Base-by-base conservation (phyloP, 1,140 invertebrate species). In the Radopholus similis region DNA sequence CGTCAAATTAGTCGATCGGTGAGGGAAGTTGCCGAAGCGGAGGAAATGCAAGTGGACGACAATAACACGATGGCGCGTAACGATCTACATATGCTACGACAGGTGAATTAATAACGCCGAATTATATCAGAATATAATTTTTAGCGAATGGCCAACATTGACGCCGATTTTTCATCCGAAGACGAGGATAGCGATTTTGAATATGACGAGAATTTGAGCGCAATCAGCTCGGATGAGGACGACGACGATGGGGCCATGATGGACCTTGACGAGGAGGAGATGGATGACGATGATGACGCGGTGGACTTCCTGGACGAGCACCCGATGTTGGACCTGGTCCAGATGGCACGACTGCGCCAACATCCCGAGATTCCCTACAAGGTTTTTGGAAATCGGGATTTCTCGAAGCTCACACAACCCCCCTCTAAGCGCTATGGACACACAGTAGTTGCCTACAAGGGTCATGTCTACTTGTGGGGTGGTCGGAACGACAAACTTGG, bases 381-480 rank as follows among this genome's bases (percentile, higher is more conserved):
- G 44, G 51, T 53, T 23, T 47, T 13, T 60, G 23, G 23, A 35
- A 30, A 15, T 65, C 23, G 18, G n/a, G 3, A 13, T 23, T 18
- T 51, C 37, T 59, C 18, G 30, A 21, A 23, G n/a, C 58, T 9
- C 30, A 67, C 13, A 38, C 56, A 21, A 32, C 75, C 81, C 5
- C 85, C 85, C 0, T 86, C 83, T 70, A 83, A 86, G 64, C 83
- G 89, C 49, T 93, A 95, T 85, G 92, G 92, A 0, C 92, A 95
- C 81, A 91, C 92, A 9, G 89, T 89, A 49, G 90, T 93, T 23
- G 87, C 88, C 2, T 90, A 90, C 83, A 86, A 87, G 44, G 86
- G 89, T 26, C 88, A 88, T 81, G 88, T 90, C 55, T 94, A 90
- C 76, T 87, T 95, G 53, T 95, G 91, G 90, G 92, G 92, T 60